A percentile compares a stretch with the other conserved stretches of the same genome.
Evolutionary conservation across 1,140 invertebrate genomes (phyloP).

Genomic region (Acromyrmex echinatior): DNA sequence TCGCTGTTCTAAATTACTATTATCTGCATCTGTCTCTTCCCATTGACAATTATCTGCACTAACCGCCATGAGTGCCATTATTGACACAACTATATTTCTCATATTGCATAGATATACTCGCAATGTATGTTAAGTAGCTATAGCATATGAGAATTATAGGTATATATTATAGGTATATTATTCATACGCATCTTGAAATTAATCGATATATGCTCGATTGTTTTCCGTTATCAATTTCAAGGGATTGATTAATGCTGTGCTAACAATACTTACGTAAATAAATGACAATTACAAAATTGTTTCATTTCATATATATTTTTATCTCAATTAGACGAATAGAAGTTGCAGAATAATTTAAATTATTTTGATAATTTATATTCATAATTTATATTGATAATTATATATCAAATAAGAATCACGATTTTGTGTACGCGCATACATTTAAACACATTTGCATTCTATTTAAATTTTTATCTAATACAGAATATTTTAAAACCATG

Average conservation of each 20-base stretch:
- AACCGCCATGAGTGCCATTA: background rate
- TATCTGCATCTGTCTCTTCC: background rate
- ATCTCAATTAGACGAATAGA: background rate
- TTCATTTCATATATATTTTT: background rate
- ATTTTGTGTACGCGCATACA: background rate
- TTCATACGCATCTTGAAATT: background rate
- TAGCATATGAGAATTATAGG: conserved; percentile 15
- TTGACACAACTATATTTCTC: background rate
- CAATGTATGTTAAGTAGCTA: background rate
- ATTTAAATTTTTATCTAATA: conserved; percentile 6
- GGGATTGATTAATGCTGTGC: background rate
- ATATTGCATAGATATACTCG: background rate
- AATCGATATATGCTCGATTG: background rate
- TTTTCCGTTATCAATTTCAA: background rate
- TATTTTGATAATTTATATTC: background rate
- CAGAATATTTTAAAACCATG: background rate
- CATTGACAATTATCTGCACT: conserved; percentile 3
- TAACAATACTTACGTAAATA: background rate
- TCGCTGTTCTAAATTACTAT: conserved; percentile 2
- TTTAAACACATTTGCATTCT: background rate
- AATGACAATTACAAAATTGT: background rate
- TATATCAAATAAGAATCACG: background rate
- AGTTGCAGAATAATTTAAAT: background rate
- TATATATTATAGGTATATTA: background rate
- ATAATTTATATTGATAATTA: conserved; percentile 16